Base-by-base conservation (phyloP, 2,113 vertebrate species). In the Podarcis cretensis region DNA sequence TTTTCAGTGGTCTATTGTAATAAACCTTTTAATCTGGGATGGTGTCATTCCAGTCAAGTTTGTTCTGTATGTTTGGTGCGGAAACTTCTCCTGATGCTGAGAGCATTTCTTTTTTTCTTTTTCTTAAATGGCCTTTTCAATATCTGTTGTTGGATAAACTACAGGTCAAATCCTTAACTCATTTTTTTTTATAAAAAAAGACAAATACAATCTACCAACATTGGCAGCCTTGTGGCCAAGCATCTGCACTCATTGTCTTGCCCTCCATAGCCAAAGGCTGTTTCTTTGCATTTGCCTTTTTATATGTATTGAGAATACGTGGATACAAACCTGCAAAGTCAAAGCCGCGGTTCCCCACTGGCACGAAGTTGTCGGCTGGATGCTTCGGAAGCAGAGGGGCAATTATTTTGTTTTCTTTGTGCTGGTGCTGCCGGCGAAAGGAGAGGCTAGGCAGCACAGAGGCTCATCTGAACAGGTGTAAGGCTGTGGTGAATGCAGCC, bases 391-490 rank as follows among this genome's bases (percentile, higher is more conserved):
- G 1, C 0, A 4, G 1, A 2, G 3, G 81, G 81, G 1, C 76
- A 1, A 76, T 77, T 81, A 91, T 87, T 93, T 81, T 3, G 3
- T 90, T 43, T 21, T 84, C 54, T 66, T 84, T 90, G 7, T 25
- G 83, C 1, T 87, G 30, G 7, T 79, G 1, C 6, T 82, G 23
- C 37, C 88, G 82, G 82, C 66, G 87, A 87, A 73, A 14, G 37
- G 16, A 75, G 43, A 40, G 16, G 5, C 16, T 85, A 57, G 21
- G 91, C 54, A 89, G 1, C 5, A 59, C n/a, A 63, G 82, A 85
- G 27, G 32, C 10, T 92, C 68, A 86, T 9, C 32, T 86, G 83
- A 91, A 76, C 27, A 90, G 18, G 23, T 40, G 87, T 90, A 12
- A 5, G 16, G 37, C 54, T 66, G 40, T 16, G 88, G 2, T 73